Conservation (phyloP, 2,797 vertebrate species). For the Ctenochaetus hawaiiensis region DNA sequence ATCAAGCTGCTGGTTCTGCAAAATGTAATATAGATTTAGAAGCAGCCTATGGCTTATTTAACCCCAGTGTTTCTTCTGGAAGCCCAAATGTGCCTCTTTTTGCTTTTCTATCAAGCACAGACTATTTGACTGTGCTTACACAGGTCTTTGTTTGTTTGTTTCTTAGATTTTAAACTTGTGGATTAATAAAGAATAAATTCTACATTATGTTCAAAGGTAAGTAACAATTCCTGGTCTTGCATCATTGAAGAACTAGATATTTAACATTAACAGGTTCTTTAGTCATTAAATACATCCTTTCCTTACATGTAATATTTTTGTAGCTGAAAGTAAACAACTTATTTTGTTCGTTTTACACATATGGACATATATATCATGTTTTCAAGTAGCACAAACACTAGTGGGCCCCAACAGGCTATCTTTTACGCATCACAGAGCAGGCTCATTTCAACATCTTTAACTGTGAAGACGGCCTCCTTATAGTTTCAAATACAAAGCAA, state of each 20-base stretch:
- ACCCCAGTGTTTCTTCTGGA: not conserved
- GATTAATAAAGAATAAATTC: slow-evolving; percentile 2
- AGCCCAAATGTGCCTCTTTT: not conserved
- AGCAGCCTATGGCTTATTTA: slow-evolving; percentile 15
- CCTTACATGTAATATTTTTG: not conserved
- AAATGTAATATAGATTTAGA: slow-evolving; percentile 41
- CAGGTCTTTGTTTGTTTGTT: not conserved
- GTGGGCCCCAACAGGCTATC: too few relatives aligned
- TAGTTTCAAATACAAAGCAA: too few relatives aligned
- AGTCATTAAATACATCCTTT: not conserved
- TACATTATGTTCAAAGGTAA: slow-evolving; percentile 40
- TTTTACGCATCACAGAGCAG: too few relatives aligned
- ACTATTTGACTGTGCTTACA: not conserved
- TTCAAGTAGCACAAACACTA: too few relatives aligned
- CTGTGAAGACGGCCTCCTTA: too few relatives aligned
- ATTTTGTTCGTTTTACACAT: too few relatives aligned
- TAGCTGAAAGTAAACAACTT: not conserved
- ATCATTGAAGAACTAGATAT: not conserved
- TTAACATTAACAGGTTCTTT: not conserved
- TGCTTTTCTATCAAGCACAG: not conserved
- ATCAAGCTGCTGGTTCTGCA: slow-evolving; percentile 41
- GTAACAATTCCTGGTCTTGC: not conserved
- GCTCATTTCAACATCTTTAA: too few relatives aligned
- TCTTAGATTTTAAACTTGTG: slow-evolving; percentile 24
- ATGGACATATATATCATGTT: too few relatives aligned